These are phyloP conservation scores for Edolisoma coerulescens DNA, from an alignment of 2,113 vertebrate genomes.

Conservation along the genomic window DNA sequence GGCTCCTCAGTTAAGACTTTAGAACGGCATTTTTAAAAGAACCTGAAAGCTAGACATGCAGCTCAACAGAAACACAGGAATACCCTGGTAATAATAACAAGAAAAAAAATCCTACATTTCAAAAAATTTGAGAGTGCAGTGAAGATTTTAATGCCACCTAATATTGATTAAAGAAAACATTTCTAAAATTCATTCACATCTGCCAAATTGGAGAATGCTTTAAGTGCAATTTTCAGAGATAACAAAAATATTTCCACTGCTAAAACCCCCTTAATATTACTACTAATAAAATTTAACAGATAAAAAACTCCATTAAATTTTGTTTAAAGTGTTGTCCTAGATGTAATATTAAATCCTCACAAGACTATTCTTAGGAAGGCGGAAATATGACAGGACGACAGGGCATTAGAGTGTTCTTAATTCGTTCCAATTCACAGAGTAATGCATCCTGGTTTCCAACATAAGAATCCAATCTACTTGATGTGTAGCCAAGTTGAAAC, in stretches of 20 bases:
- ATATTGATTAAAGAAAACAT: not conserved
- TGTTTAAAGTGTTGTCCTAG: constrained; percentile 45
- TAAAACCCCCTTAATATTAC: constrained; percentile 21
- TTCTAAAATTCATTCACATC: not conserved
- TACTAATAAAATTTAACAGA: constrained; percentile 68
- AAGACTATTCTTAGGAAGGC: constrained; percentile 51
- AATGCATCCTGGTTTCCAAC: constrained; percentile 62
- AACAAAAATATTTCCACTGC: constrained; percentile 7
- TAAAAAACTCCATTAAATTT: constrained; percentile 48
- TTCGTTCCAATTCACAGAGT: constrained; percentile 71
- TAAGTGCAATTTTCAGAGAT: constrained; percentile 4
- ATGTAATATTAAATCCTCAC: constrained; percentile 43
- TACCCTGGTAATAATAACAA: not conserved
- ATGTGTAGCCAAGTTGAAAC: constrained; percentile 71
- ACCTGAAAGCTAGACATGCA: not conserved
- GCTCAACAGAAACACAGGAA: not conserved
- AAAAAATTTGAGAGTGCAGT: not conserved
- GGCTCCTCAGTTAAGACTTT: not conserved
- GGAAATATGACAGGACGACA: constrained; percentile 56
- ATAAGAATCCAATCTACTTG: constrained; percentile 69
- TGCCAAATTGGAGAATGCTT: not conserved
- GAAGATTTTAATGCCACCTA: not conserved
- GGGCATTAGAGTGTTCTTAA: constrained; percentile 59
- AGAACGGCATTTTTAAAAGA: not conserved
- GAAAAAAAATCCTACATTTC: not conserved